Evolutionary conservation across 2,888 invertebrate species (phyloP), one percentile per base, ranked within the genome.

Genomic region (Euphydryas editha): DNA sequence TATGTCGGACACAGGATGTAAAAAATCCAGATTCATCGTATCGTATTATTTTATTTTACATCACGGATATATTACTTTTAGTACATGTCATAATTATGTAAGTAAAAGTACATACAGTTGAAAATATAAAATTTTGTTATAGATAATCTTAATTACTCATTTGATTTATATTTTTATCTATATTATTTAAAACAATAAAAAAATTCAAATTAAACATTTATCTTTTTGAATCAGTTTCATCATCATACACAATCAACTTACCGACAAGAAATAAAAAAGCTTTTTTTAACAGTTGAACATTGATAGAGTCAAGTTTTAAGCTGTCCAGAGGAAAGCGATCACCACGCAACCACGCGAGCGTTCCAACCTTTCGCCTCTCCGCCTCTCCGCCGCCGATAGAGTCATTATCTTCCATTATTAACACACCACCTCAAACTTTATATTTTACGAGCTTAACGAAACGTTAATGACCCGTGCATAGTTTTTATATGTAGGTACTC

Each of bases 321-420:
- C 21, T n/a, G 47, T 47, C 21, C 30, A 57, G 24, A 39, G 62
- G 57, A 63, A 57, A 63, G 56, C 30, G 62, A 57, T 57, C 46
- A 46, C 62, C 21, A 42, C 62, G 44, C 62, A 36, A 57, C 57
- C 37, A 42, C 55, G 44, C 62, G 47, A 57, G 63, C 63, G 57
- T 57, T 17, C 56, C 61, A 61, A 54, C 62, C 62, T 58, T 63
- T 63, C 58, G 62, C 57, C 63, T 58, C 49, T 83, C 86, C 86
- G 84, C 80, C 86, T 79, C 82, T 81, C 85, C 85, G 88, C 87
- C 92, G 90, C 85, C 89, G 87, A 92, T 92, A 92, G 88, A 92
- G 92, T 92, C 92, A 92, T 92, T 92, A 92, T 88, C 85, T 81
- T 84, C 85, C 89, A 92, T 92, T 92, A 92, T 85, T 82, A 72